These are phyloP conservation scores for Palythoa grandiflora DNA, from an alignment of 92 coral and sea anemone species.

Conservation along the genomic window DNA sequence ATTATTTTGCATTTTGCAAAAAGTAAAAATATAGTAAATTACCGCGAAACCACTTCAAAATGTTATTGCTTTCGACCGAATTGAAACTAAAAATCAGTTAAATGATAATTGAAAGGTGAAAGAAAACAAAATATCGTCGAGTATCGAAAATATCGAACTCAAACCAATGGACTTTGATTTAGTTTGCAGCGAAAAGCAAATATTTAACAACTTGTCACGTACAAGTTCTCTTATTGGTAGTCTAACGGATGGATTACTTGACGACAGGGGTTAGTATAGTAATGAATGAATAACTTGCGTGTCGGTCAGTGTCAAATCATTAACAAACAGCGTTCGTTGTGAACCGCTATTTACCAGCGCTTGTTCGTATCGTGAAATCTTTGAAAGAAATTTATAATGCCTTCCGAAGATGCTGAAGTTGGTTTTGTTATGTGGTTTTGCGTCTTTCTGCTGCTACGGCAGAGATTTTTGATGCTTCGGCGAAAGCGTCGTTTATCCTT, in stretches of 20 bases:
- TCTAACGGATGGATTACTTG: not conserved
- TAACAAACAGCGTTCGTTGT: not conserved
- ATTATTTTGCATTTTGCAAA: too few species aligned
- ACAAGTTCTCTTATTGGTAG: not conserved
- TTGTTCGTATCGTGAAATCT: not conserved
- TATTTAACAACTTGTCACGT: not conserved
- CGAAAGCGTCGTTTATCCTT: conserved; percentile 10
- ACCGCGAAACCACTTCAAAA: too few species aligned
- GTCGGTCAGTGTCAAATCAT: not conserved
- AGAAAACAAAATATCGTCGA: too few species aligned
- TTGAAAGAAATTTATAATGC: not conserved
- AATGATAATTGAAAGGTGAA: too few species aligned
- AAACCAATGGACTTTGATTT: too few species aligned
- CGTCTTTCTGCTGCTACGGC: not conserved
- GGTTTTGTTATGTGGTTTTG: conserved; percentile 13
- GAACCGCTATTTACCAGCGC: not conserved
- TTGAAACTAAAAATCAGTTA: too few species aligned
- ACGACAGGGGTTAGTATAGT: not conserved
- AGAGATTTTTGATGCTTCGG: conserved; percentile 16
- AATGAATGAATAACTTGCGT: not conserved
- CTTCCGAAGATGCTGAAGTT: not conserved
- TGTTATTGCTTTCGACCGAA: too few species aligned
- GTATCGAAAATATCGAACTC: too few species aligned
- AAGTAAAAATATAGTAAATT: too few species aligned
- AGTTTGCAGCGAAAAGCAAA: not conserved